Evolutionary conservation across 2,113 vertebrate genomes (phyloP), one percentile per base, ranked within the genome.

Genomic region (Hemibagrus wyckioides): DNA sequence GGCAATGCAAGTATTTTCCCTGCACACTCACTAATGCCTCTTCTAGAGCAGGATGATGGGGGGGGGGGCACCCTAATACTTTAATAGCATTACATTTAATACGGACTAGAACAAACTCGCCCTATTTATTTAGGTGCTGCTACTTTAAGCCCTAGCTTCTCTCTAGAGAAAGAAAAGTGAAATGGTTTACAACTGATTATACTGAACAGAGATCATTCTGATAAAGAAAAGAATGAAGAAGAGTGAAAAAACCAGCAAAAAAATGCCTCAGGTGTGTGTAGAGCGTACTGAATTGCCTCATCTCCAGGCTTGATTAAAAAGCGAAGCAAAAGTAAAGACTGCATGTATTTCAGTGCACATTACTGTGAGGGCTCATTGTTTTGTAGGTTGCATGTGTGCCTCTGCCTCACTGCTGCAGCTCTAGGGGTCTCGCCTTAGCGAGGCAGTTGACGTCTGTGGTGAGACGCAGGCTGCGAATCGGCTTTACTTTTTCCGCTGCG

Each of bases 401-500:
- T 86, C 41, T 17, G 85, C 86, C 57, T 82, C 86, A 88, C 77
- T 57, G 79, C n/a, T 25, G 30, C 52, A 57, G 30, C 54, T 23
- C 79, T 56, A 10, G 28, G 3, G 23, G 69, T 39, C 36, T 41
- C 80, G 86, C 33, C 82, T 65, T 84, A 81, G 80, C 79, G 80
- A 87, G 9, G 25, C 83, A 23, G 69, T 76, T 44, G 77, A 92
- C 92, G 87, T 87, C 89, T 86, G 85, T 59, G 14, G 89, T 77
- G 73, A 85, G 83, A 86, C 82, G 86, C 57, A 80, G 88, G 48
- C 86, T 83, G 87, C 84, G 80, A 89, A 93, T 93, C 92, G 83
- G 93, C 91, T 95, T 94, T 93, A 88, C 87, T 90, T 92, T 93
- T 94, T 94, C 94, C 92, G 92, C 89, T 90, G 91, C 91, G 89